These are phyloP conservation scores for Drosophila virilis DNA, from an alignment of 1,140 invertebrate species.

Conservation along the genomic window DNA sequence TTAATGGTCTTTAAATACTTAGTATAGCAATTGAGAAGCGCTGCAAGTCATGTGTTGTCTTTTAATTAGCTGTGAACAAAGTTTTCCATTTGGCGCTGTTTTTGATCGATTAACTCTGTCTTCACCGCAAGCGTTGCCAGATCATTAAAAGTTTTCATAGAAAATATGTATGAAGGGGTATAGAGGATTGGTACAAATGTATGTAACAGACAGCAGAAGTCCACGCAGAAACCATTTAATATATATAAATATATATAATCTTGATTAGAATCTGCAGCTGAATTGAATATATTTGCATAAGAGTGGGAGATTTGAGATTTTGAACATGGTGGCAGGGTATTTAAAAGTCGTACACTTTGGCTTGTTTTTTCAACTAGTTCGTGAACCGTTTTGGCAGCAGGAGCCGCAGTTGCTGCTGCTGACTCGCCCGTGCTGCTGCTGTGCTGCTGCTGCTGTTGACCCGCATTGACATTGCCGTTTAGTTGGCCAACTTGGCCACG, in stretches of 20 bases:
- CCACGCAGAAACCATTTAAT: too few species aligned
- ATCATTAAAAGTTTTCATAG: neutral
- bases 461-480: constrained; percentile 61
- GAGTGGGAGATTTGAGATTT: too few species aligned
- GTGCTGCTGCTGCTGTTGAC: constrained; percentile 38
- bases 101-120: constrained; percentile 3
- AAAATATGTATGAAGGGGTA: too few species aligned
- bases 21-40: too few species aligned
- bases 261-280: too few species aligned
- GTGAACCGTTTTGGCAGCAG: constrained; percentile 3
- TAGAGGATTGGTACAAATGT: too few species aligned
- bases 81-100: constrained; percentile 12
- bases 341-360: neutral
- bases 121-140: constrained; percentile 2
- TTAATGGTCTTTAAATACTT: too few species aligned
- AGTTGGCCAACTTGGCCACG: constrained; percentile 34
- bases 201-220: too few species aligned
- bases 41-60: constrained; percentile 13
- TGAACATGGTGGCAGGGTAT: too few species aligned
- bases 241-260: too few species aligned
- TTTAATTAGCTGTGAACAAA: constrained; percentile 16
- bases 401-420: constrained; percentile 20
- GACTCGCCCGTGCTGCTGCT: constrained; percentile 21
- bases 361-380: constrained; percentile 12
- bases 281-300: too few species aligned